phyloP scores from a whole-genome alignment of 2,113 vertebrate genomes.

The Actinemys pallida region DNA sequence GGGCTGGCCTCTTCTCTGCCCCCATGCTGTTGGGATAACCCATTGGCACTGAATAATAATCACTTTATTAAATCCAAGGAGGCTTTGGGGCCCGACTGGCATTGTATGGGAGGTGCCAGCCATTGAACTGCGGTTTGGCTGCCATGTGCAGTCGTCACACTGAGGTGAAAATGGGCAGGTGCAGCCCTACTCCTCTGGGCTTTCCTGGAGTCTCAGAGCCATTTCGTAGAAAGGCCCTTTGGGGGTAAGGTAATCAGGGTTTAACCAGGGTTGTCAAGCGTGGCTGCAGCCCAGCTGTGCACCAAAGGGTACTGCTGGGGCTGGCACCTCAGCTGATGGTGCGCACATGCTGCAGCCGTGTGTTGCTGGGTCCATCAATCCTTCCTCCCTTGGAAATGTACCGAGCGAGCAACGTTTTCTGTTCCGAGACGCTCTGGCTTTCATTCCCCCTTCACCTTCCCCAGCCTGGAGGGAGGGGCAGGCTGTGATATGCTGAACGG shows the following conservation, averaged over 20 bases:
- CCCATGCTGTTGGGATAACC: fast-evolving
- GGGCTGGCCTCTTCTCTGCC: background rate
- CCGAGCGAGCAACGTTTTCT: background rate
- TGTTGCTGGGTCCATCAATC: background rate
- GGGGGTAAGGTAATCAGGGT: background rate
- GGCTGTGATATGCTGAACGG: background rate
- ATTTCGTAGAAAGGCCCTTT: background rate
- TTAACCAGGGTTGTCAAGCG: background rate
- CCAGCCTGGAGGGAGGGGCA: fast-evolving
- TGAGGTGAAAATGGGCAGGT: background rate
- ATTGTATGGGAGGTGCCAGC: background rate
- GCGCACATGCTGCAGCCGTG: background rate
- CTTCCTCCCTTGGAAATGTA: background rate
- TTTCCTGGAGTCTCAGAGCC: background rate
- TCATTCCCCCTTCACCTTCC: fast-evolving
- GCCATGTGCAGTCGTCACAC: background rate
- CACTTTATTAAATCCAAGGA: slow-evolving; percentile 5
- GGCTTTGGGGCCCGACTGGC: fast-evolving
- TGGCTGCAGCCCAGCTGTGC: fast-evolving
- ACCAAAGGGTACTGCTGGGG: background rate
- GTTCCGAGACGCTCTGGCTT: fast-evolving
- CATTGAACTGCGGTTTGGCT: background rate
- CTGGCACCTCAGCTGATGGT: background rate
- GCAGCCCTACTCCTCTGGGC: background rate
- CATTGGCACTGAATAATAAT: background rate